Evolutionary conservation across 2,888 invertebrate genomes (phyloP), one percentile per base, ranked within the genome.

Genomic region (Pachymerium ferrugineum): DNA sequence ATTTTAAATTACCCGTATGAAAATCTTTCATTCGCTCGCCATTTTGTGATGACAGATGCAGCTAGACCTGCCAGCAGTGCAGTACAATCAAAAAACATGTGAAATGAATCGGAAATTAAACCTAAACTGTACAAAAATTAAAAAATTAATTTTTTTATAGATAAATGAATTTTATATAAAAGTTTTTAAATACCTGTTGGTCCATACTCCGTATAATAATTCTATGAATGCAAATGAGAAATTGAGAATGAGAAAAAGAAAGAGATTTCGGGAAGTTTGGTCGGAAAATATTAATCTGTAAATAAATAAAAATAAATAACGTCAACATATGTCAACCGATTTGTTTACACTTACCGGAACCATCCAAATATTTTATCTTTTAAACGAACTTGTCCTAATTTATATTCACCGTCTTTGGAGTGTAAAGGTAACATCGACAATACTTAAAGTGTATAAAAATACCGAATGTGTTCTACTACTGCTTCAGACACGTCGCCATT

Each of bases 81-180:
- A 42, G 97, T 97, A 82, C 97, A 98, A 84, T 98, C 97, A 83
- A 98, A 98, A 84, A 98, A 97, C 97, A 98, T 98, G 83, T 98
- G 97, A 86, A 97, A 98, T 79, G 97, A 94, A 87, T 98, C 97
- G 1, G 97, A 97, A 82, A 98, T 97, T 78, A 98, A 87, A 81
- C 97, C 95, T 88, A 87, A 78, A 86, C 90, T 83, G 81, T 69
- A 81, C 79, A 68, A 69, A n/a, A 30, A 70, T 47, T 47, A 6
- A 8, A 47, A 42, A 42, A 6, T n/a, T n/a, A 16, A 16, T 16
- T 22, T n/a, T n/a, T n/a, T n/a, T n/a, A n/a, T n/a, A n/a, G n/a
- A n/a, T n/a, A n/a, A n/a, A n/a, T n/a, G 38, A 14, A 67, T 35
- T 38, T 62, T 29, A 67, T 35, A 73, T 31, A 67, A 10, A 74